Conservation (phyloP, 1,140 invertebrate species). For the Papilio glaucus region DNA sequence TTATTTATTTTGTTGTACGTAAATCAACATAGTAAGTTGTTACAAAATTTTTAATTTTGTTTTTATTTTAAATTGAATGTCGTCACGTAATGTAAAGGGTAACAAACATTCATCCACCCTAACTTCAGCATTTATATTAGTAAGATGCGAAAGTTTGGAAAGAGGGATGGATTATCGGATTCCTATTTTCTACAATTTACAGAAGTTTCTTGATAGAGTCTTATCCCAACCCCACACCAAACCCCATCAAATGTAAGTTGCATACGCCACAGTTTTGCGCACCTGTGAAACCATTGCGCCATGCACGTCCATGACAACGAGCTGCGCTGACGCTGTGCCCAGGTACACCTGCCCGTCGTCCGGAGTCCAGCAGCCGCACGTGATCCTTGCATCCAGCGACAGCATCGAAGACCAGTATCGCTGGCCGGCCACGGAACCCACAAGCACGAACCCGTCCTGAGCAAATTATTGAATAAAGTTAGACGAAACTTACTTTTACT, state of each 20-base stretch:
- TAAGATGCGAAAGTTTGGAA: too few relatives aligned
- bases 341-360: conserved; percentile 99
- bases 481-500: too few relatives aligned
- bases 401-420: conserved; percentile 92
- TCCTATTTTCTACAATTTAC: too few relatives aligned
- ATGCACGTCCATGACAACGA: conserved; percentile 98
- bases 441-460: conserved; percentile 96
- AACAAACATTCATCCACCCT: too few relatives aligned
- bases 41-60: too few relatives aligned
- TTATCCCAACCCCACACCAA: not conserved
- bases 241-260: not conserved
- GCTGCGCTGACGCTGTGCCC: conserved; percentile 95
- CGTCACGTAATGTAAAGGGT: too few relatives aligned
- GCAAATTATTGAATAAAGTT: conserved; percentile 39
- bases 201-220: too few relatives aligned
- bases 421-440: conserved; percentile 98
- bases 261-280: conserved; percentile 45
- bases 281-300: conserved; percentile 97
- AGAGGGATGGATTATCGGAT: too few relatives aligned
- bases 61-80: too few relatives aligned
- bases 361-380: conserved; percentile 98
- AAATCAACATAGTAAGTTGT: too few relatives aligned
- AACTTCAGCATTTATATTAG: too few relatives aligned
- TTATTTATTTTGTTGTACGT: too few relatives aligned
- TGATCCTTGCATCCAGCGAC: conserved; percentile 95